These are phyloP conservation scores for Agapornis roseicollis DNA, from an alignment of 2,113 vertebrate species.

Conservation along the genomic window DNA sequence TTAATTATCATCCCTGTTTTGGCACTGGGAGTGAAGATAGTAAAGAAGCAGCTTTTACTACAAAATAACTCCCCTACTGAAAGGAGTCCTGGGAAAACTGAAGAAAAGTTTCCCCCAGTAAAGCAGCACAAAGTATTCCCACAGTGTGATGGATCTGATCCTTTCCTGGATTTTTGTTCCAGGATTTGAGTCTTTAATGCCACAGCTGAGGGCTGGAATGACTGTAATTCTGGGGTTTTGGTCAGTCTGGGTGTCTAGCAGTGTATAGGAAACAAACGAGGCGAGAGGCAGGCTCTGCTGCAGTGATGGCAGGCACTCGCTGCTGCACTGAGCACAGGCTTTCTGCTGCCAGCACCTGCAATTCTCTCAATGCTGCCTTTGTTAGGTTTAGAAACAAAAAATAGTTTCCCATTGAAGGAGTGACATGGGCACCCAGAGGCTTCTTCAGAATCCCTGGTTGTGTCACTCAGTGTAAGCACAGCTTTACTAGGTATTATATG, in stretches of 20 bases:
- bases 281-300: background rate
- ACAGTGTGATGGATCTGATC: background rate
- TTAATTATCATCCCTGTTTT: background rate
- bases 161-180: background rate
- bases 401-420: background rate
- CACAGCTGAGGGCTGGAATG: background rate
- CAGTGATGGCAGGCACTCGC: rapidly evolving
- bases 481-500: background rate
- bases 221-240: background rate
- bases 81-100: background rate
- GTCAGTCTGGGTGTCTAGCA: background rate
- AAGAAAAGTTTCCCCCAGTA: background rate
- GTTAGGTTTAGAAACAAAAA: background rate
- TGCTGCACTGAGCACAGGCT: rapidly evolving
- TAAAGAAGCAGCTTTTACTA: background rate
- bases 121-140: background rate
- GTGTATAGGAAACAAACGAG: rapidly evolving
- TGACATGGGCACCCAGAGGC: background rate
- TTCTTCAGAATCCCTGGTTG: background rate
- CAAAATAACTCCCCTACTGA: background rate
- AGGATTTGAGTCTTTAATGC: background rate
- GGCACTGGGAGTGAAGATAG: background rate
- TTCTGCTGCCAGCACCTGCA: background rate
- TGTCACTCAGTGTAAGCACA: background rate
- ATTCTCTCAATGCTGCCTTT: background rate